Evolutionary conservation across 2,888 invertebrate genomes (phyloP).

Genomic region (Agrotis ipsilon): DNA sequence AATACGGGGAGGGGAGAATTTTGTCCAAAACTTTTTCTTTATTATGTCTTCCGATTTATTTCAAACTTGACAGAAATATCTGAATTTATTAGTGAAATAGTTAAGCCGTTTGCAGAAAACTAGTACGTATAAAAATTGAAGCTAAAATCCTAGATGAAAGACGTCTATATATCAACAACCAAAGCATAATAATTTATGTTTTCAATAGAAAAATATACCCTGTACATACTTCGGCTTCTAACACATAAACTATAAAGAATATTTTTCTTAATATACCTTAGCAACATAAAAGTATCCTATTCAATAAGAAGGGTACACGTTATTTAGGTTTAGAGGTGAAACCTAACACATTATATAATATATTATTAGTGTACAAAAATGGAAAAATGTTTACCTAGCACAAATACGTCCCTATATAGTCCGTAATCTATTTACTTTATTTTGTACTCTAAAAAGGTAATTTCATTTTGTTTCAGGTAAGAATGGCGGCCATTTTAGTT

Average conservation of each 20-base stretch:
- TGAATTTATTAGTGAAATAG: too few species aligned
- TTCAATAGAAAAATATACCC: background rate
- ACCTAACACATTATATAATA: constrained; percentile 2
- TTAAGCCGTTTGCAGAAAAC: too few species aligned
- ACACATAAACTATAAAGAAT: background rate
- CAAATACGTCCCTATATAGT: background rate
- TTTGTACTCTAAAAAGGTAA: constrained; percentile 44
- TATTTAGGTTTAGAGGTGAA: background rate
- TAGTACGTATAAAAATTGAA: background rate
- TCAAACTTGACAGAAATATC: too few species aligned
- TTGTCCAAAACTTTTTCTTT: too few species aligned
- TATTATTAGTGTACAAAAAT: background rate
- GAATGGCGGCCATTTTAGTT: constrained; percentile 22
- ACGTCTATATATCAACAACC: background rate
- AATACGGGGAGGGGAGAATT: too few species aligned
- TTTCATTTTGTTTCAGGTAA: constrained; percentile 57
- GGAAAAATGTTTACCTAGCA: background rate
- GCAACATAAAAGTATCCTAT: background rate
- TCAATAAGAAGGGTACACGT: background rate
- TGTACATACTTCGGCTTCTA: background rate
- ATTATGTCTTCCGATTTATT: too few species aligned
- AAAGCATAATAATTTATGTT: too few species aligned
- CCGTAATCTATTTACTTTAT: constrained; percentile 1
- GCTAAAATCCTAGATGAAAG: background rate
- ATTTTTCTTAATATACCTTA: background rate